Percentiles rank a stretch among this genome's conserved stretches.
phyloP scores from a whole-genome alignment of 1,140 invertebrate genomes.

The Penaeus japonicus region DNA sequence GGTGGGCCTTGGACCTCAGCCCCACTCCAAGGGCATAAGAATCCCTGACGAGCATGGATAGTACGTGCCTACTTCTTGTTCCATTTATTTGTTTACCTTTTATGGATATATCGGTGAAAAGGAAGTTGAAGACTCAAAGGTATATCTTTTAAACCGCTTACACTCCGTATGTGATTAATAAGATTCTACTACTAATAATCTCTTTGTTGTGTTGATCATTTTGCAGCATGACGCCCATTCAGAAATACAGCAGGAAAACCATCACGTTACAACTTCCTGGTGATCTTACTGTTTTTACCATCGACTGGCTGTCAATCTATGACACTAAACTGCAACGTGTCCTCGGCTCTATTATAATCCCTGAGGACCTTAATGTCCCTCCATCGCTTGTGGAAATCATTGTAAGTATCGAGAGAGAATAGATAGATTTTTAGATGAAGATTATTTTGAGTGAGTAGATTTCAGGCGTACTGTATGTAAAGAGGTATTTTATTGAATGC shows the following conservation, averaged over 20 bases:
- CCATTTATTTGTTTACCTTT: background rate
- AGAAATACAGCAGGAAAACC: constrained; percentile 77
- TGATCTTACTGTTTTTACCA: constrained; percentile 81
- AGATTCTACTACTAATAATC: background rate
- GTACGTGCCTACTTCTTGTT: constrained; percentile 71
- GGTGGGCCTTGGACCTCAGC: constrained; percentile 87
- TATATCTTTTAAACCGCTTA: too few relatives aligned
- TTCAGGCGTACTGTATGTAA: too few relatives aligned
- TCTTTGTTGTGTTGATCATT: background rate
- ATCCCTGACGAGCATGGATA: constrained; percentile 92
- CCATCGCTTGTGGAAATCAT: constrained; percentile 77
- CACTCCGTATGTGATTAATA: too few relatives aligned
- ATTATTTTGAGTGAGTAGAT: too few relatives aligned
- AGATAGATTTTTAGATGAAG: background rate
- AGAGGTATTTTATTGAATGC: too few relatives aligned
- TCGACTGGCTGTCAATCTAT: constrained; percentile 86
- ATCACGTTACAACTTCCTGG: constrained; percentile 82
- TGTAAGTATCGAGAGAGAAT: constrained; percentile 58
- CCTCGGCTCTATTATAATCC: constrained; percentile 81
- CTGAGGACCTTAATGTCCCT: constrained; percentile 83
- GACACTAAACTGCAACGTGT: constrained; percentile 77
- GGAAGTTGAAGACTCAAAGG: too few relatives aligned
- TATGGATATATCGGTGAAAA: too few relatives aligned
- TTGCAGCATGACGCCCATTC: constrained; percentile 75
- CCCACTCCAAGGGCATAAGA: constrained; percentile 79